phyloP scores from a whole-genome alignment of 2,888 invertebrate genomes.

The Cyclophora punctaria region DNA sequence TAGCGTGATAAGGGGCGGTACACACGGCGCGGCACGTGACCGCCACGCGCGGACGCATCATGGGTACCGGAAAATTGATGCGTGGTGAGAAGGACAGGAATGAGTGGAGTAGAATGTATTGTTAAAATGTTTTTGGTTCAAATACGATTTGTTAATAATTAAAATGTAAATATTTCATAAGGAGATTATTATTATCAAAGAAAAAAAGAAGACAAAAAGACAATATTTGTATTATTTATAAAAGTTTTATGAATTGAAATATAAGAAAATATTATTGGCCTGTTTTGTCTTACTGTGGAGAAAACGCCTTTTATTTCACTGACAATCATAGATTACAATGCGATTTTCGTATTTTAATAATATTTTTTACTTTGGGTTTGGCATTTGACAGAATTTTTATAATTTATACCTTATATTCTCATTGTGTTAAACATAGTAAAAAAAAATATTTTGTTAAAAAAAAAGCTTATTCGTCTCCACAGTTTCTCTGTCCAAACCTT shows the following conservation, averaged over 20 bases:
- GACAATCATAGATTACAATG: too few relatives aligned
- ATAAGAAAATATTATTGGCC: too few relatives aligned
- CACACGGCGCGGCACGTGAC: constrained; percentile 46
- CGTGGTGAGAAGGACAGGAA: constrained; percentile 26
- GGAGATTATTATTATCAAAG: too few relatives aligned
- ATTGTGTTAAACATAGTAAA: background rate
- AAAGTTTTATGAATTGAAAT: background rate
- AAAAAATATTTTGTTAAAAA: constrained; percentile 1
- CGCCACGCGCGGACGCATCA: constrained; percentile 48
- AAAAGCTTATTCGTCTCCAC: constrained; percentile 25
- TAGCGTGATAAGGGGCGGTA: constrained; percentile 21
- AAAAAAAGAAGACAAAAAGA: background rate
- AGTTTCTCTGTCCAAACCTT: constrained; percentile 26
- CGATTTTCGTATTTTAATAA: too few relatives aligned
- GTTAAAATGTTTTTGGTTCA: too few relatives aligned
- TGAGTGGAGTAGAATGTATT: constrained; percentile 25
- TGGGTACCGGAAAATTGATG: constrained; percentile 62
- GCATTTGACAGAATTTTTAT: too few relatives aligned
- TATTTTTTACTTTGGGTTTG: too few relatives aligned
- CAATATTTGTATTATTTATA: constrained; percentile 1
- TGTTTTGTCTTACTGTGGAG: too few relatives aligned
- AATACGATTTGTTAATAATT: too few relatives aligned
- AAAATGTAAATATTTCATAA: too few relatives aligned
- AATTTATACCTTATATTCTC: too few relatives aligned
- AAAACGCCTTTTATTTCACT: too few relatives aligned